Conservation (phyloP, 2,797 vertebrate species). For the Pipistrellus pygmaeus region DNA sequence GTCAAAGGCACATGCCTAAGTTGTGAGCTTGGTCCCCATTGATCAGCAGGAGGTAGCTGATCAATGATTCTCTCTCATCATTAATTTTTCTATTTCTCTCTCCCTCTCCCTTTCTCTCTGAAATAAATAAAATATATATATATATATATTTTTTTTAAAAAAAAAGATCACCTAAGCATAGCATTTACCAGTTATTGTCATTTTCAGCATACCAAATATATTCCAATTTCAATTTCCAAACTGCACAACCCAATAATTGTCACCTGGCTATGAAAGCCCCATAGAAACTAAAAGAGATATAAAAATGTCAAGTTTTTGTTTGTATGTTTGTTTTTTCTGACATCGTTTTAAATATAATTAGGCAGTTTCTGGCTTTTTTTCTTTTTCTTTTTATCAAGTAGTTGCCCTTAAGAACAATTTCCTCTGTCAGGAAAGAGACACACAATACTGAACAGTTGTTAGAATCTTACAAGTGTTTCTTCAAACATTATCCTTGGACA, state of each 20-base stretch:
- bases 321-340: background rate
- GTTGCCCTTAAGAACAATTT: background rate
- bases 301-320: background rate
- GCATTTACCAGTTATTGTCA: background rate
- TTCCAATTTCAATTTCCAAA: constrained; percentile 46
- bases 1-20: too few species aligned
- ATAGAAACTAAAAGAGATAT: background rate
- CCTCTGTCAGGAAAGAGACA: background rate
- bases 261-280: background rate
- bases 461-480: background rate
- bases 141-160: background rate
- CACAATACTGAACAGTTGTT: background rate
- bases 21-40: too few species aligned
- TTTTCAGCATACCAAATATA: background rate
- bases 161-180: background rate
- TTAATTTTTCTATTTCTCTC: too few species aligned
- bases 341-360: background rate
- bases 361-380: background rate
- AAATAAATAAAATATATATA: background rate
- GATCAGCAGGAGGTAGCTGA: too few species aligned
- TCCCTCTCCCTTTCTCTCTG: too few species aligned
- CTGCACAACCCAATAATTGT: background rate
- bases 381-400: background rate
- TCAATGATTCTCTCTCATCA: too few species aligned
- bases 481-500: background rate